A percentile compares a stretch with the other conserved stretches of the same genome.
These are phyloP conservation scores for Corythornis madagascariensis DNA, from an alignment of 2,113 vertebrate species.

Conservation along the genomic window DNA sequence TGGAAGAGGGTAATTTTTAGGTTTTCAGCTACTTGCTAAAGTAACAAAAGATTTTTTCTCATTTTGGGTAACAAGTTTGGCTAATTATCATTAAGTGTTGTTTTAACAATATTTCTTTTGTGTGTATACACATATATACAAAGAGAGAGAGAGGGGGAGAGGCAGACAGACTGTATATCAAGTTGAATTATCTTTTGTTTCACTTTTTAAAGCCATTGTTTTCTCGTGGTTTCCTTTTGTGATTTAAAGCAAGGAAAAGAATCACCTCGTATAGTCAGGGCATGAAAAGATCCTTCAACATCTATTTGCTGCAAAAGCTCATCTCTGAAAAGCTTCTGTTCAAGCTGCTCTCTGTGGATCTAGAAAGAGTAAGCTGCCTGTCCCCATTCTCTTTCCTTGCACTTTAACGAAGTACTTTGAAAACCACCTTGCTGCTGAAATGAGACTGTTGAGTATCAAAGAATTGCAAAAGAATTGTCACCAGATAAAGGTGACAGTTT, in stretches of 20 bases:
- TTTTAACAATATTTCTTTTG: not conserved
- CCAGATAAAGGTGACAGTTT: not conserved
- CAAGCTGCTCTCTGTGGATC: not conserved
- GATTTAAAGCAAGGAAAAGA: slow-evolving; percentile 46
- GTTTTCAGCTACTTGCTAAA: not conserved
- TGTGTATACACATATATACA: not conserved
- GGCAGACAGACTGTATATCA: not conserved
- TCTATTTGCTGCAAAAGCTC: slow-evolving; percentile 2
- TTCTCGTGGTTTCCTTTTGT: slow-evolving; percentile 45
- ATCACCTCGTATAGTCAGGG: not conserved
- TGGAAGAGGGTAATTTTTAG: not conserved
- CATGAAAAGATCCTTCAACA: slow-evolving; percentile 36
- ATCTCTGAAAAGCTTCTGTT: slow-evolving; percentile 32
- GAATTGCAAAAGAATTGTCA: not conserved
- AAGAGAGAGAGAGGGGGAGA: not conserved
- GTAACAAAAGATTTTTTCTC: not conserved
- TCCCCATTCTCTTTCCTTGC: not conserved
- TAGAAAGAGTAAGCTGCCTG: not conserved
- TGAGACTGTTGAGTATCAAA: not conserved
- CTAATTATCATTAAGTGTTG: not conserved
- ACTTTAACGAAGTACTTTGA: not conserved
- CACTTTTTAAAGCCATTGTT: slow-evolving; percentile 38
- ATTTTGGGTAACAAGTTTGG: not conserved
- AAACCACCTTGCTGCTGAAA: not conserved
- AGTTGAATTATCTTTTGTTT: slow-evolving; percentile 52